Evolutionary conservation across 1,140 invertebrate genomes (phyloP).

Genomic region (Stenopsyche tienmushanensis): DNA sequence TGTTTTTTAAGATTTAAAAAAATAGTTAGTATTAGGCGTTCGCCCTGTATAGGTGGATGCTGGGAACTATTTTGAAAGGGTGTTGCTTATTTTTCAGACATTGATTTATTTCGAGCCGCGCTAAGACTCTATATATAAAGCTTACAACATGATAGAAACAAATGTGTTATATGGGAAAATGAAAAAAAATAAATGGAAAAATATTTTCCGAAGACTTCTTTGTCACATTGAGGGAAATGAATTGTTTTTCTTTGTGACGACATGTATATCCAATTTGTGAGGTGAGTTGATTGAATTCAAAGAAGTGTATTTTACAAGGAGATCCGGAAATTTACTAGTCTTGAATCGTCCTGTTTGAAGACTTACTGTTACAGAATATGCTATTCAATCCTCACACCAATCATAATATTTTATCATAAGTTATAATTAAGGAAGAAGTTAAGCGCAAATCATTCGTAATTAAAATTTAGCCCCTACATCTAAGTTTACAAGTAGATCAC

Average conservation of each 20-base stretch:
- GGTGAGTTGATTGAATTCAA: background rate
- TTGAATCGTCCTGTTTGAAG: too few relatives aligned
- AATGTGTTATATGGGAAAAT: conserved; percentile 18
- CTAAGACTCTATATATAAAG: conserved; percentile 23
- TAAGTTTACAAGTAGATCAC: too few relatives aligned
- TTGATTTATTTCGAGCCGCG: conserved; percentile 22
- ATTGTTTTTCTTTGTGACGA: background rate
- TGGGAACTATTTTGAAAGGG: background rate
- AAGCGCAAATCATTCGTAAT: too few relatives aligned
- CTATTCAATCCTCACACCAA: too few relatives aligned
- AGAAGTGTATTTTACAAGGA: background rate
- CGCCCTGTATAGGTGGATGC: too few relatives aligned
- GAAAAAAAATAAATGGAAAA: conserved; percentile 14
- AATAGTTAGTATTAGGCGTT: too few relatives aligned
- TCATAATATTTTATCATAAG: too few relatives aligned
- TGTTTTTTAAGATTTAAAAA: too few relatives aligned
- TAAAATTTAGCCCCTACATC: too few relatives aligned
- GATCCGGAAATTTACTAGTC: background rate
- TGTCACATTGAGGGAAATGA: conserved; percentile 4
- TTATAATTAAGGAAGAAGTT: too few relatives aligned
- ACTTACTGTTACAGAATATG: too few relatives aligned
- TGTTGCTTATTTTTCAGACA: conserved; percentile 12
- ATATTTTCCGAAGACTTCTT: background rate
- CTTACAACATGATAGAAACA: conserved; percentile 25
- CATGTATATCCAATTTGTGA: background rate